phyloP scores from a whole-genome alignment of 2,113 vertebrate genomes.

The Rhipidura dahli region DNA sequence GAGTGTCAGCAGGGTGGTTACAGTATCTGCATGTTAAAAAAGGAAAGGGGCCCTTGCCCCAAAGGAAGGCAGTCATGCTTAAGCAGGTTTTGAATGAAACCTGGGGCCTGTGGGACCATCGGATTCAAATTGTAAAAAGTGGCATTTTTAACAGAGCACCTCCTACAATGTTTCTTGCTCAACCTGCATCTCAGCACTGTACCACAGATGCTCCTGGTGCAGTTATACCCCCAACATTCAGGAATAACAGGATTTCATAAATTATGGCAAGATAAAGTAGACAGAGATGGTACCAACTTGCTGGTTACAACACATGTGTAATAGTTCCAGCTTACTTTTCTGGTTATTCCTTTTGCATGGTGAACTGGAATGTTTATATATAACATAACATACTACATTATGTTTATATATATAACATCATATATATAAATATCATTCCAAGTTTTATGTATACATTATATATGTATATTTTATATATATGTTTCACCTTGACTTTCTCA shows the following conservation, averaged over 20 bases:
- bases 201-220: background rate
- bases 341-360: conserved; percentile 11
- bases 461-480: background rate
- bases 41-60: background rate
- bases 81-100: background rate
- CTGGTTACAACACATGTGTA: background rate
- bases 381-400: background rate
- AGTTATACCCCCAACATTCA: background rate
- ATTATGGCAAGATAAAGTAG: background rate
- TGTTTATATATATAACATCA: background rate
- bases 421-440: background rate
- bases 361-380: background rate
- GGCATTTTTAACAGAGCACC: background rate
- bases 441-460: background rate
- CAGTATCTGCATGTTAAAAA: background rate
- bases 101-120: background rate
- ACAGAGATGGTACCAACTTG: background rate
- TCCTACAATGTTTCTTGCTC: background rate
- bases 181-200: background rate
- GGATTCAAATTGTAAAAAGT: background rate
- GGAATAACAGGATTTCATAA: conserved; percentile 1
- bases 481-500: background rate
- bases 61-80: background rate
- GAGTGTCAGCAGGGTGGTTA: background rate
- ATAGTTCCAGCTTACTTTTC: background rate